Conservation (phyloP, 2,797 vertebrate genomes). For the Pelochelys cantorii region DNA sequence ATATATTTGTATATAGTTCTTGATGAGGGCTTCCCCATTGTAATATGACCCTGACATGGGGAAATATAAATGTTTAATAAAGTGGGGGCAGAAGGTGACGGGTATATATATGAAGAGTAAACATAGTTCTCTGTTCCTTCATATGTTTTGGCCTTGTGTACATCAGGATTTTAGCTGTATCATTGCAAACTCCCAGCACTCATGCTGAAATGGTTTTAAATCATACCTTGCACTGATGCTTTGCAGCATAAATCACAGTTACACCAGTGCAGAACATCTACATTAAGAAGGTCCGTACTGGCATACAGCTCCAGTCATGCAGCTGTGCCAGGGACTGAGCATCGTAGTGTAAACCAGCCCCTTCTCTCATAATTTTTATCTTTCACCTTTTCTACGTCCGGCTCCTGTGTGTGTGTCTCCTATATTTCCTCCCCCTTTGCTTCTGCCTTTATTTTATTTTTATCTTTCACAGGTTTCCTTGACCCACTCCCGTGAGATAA, state of each 20-base stretch:
- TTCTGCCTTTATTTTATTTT: neutral
- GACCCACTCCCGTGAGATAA: neutral
- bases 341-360: neutral
- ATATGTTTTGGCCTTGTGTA: neutral
- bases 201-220: neutral
- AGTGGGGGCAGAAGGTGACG: neutral
- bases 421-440: too few species aligned
- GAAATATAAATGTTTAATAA: conserved; percentile 17
- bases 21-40: neutral
- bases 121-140: neutral
- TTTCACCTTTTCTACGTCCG: neutral
- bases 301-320: neutral
- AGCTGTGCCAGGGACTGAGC: neutral
- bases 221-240: neutral
- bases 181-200: neutral
- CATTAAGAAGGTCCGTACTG: neutral
- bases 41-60: conserved; percentile 40
- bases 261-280: neutral
- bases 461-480: neutral
- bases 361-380: neutral
- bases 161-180: neutral
- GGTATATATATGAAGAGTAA: neutral
- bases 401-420: neutral
- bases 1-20: conserved; percentile 40
- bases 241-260: accelerated